Evolutionary conservation across 2,888 invertebrate genomes (phyloP), one percentile per base, ranked within the genome.

Genomic region (Herminia tarsipennalis): DNA sequence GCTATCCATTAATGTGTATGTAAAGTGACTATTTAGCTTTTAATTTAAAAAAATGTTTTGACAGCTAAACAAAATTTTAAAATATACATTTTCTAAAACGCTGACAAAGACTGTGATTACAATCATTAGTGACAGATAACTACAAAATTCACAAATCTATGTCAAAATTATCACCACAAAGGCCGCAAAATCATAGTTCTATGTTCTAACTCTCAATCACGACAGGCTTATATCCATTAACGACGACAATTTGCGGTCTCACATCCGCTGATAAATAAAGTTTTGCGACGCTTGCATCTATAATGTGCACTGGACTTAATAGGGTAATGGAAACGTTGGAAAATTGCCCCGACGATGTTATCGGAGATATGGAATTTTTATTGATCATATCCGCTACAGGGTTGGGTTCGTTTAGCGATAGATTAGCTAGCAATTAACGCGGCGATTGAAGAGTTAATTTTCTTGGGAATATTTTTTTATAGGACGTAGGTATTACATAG

Each of bases 321-420:
- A 33, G 41, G 47, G 28, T 51, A 59, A 54, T 51, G 45, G 37
- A 58, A 61, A 52, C 52, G 42, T 38, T 37, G 54, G 57, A 55
- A 70, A 68, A 67, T 70, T 67, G 56, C 59, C 37, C 43, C 17
- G 24, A 29, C 27, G 17, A 39, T 45, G 28, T 59, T 59, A 56
- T 59, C 52, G 38, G 22, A 40, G 47, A 54, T 57, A 47, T 57
- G 50, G 44, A 47, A 17, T 50, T 57, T 66, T 66, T 48, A 66
- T 55, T 45, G 44, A 30, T 34, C 44, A 55, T 51, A 52, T 52
- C 55, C 60, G 42, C 40, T 33, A 17, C 27, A 10, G 12, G 43
- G 37, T 43, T 51, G 45, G 39, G 29, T 40, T 43, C 28, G 22
- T 56, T 64, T 52, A 38, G 29, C 40, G 22, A 20, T 6, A 33